Base-by-base conservation (phyloP, 2,888 invertebrate species). In the Drosophila pullipes region DNA sequence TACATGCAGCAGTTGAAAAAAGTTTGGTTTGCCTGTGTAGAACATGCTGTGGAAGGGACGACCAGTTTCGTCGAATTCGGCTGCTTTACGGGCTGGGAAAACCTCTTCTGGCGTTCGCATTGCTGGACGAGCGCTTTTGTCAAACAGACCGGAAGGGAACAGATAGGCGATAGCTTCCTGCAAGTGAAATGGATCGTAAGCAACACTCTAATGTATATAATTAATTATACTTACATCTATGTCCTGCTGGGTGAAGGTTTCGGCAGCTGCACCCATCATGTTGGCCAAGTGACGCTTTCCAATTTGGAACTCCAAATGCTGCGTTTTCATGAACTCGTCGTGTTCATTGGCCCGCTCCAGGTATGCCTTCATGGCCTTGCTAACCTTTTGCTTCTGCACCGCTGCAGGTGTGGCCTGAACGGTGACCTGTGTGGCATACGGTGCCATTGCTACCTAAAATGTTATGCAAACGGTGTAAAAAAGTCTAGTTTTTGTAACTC, bases 211-310 rank as follows among this genome's bases (percentile, higher is more conserved):
- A 9, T 9, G 11, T 0, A 0, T 13, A 33, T 13, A 6, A 13
- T 4, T 16, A 35, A 25, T 25, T 0, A 18, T 18, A 93, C 94
- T 94, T 94, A 97, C 97, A 94, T 98, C 96, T 37, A 99, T 95
- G 92, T 98, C 97, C 64, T 96, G 95, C 92, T 99, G 97, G 0
- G 97, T 97, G 92, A 99, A 97, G 1, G 95, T 96, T 89, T 98
- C 97, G 0, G 97, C 96, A 94, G 99, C 97, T 93, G 96, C 96
- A 0, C 99, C 99, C 99, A 99, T 99, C 96, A 99, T 99, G 93
- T 99, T 99, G 0, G 99, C 99, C 76, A 99, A 95, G 94, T 99
- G 99, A 39, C 99, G 95, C 93, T 97, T 98, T 22, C 99, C 99
- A 89, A 98, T 96, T 92, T 97, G 96, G 93, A 96, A 99, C 89